phyloP scores from a whole-genome alignment of 2,797 vertebrate species.

The Sitta carolinensis region DNA sequence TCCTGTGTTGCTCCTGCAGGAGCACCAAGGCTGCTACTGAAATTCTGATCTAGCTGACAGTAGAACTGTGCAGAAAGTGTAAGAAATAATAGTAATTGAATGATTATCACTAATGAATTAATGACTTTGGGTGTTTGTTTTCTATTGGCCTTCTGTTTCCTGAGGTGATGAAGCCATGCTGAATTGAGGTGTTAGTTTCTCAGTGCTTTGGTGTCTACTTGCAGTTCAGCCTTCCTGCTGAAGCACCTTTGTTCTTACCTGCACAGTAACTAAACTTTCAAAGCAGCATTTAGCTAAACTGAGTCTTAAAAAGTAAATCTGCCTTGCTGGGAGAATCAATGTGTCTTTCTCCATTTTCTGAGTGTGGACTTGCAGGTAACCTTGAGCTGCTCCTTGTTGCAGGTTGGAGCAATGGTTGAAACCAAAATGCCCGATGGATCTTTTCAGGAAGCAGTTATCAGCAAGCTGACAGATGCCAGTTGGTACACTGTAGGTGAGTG shows the following conservation, averaged over 20 bases:
- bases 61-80: neutral
- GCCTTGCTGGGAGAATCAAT: neutral
- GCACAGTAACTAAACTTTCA: neutral
- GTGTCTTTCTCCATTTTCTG: slow-evolving; percentile 46
- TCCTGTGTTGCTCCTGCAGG: neutral
- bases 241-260: neutral
- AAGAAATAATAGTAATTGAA: neutral
- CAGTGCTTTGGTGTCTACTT: neutral
- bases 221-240: neutral
- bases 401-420: slow-evolving; percentile 95
- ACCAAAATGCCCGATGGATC: slow-evolving; percentile 89
- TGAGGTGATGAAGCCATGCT: neutral
- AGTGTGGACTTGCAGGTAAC: neutral
- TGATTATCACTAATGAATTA: neutral
- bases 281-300: neutral
- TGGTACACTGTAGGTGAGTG: slow-evolving; percentile 95
- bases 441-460: slow-evolving; percentile 88
- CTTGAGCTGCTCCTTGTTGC: slow-evolving; percentile 19
- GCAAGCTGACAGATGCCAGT: slow-evolving; percentile 94
- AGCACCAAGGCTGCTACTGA: neutral
- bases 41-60: neutral
- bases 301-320: neutral
- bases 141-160: neutral
- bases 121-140: neutral
- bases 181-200: neutral